Base-by-base conservation (phyloP, 2,888 invertebrate genomes). In the Criorhina ranunculi region DNA sequence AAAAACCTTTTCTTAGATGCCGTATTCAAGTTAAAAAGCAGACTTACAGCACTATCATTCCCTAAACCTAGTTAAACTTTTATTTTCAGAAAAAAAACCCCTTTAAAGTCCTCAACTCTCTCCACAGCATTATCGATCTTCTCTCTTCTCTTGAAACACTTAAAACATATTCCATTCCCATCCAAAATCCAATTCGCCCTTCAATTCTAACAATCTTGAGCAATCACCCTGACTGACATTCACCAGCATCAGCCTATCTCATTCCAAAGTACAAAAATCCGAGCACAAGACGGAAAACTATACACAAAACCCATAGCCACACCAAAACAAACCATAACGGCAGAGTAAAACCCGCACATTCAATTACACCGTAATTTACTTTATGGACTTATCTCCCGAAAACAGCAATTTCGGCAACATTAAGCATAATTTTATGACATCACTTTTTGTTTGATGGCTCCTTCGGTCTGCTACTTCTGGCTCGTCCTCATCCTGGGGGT, bases 381-480 rank as follows among this genome's bases (percentile, higher is more conserved):
- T 90, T 90, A 90, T 89, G 89, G 88, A 89, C 89, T 89, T 90
- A 90, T 90, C 90, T 89, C 88, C 88, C 87, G 88, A 89, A 88
- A 90, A 89, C 89, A 90, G 89, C 89, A 89, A 90, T 90, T 90
- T 90, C 90, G 89, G 88, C 89, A 89, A 90, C 91, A 90, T 90
- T 90, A 89, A 91, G 89, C 89, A 90, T 91, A 91, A 91, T 91
- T 91, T 91, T 89, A 91, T 90, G 90, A 89, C 89, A 90, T 89
- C 89, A 89, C 89, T 89, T 88, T 85, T 88, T 88, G 87, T 88
- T 88, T 88, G 87, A 87, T 87, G 87, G 77, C 78, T 76, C 79
- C 79, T 80, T 83, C 76, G 85, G 79, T 85, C 83, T 85, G 85
- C 62, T 85, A 72, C 72, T 81, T 70, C 42, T 73, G 64, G 53